A percentile compares a stretch with the other conserved stretches of the same genome.
These are phyloP conservation scores for Phrynocephalus vlangalii DNA, from an alignment of 2,797 vertebrate species.

Conservation along the genomic window DNA sequence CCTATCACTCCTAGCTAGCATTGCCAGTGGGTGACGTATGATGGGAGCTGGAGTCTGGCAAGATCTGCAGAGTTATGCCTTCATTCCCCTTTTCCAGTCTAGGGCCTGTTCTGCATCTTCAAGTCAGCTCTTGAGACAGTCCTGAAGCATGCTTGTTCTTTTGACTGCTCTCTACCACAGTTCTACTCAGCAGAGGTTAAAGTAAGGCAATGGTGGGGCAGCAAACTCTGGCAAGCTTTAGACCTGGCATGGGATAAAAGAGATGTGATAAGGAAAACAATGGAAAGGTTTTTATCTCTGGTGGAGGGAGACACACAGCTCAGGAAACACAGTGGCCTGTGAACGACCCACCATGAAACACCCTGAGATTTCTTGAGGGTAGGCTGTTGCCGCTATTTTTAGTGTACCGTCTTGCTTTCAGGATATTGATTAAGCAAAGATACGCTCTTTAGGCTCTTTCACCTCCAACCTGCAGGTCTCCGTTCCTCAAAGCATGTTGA, in stretches of 20 bases:
- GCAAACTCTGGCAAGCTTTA: background rate
- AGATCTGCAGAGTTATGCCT: background rate
- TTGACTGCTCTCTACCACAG: background rate
- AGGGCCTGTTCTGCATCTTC: background rate
- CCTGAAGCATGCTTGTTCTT: background rate
- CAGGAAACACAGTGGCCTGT: background rate
- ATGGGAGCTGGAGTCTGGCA: background rate
- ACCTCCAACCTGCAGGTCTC: constrained; percentile 2
- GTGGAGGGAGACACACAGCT: background rate
- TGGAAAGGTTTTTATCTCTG: background rate
- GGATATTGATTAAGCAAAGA: constrained; percentile 12
- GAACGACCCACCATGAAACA: constrained; percentile 1
- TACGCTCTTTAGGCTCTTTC: background rate
- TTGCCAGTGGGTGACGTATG: background rate
- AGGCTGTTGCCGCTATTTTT: background rate
- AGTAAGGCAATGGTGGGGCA: background rate
- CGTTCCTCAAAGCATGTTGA: background rate
- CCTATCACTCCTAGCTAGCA: background rate
- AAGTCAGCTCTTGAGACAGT: background rate
- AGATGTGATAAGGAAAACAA: constrained; percentile 10
- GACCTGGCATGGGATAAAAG: constrained; percentile 9
- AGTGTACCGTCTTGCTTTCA: background rate
- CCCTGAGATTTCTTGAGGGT: constrained; percentile 5
- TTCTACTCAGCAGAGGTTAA: background rate
- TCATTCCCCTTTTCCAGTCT: background rate